Percentiles rank a stretch among this genome's conserved stretches.
phyloP scores from a whole-genome alignment of 2,888 invertebrate genomes.

The Merodon equestris region DNA sequence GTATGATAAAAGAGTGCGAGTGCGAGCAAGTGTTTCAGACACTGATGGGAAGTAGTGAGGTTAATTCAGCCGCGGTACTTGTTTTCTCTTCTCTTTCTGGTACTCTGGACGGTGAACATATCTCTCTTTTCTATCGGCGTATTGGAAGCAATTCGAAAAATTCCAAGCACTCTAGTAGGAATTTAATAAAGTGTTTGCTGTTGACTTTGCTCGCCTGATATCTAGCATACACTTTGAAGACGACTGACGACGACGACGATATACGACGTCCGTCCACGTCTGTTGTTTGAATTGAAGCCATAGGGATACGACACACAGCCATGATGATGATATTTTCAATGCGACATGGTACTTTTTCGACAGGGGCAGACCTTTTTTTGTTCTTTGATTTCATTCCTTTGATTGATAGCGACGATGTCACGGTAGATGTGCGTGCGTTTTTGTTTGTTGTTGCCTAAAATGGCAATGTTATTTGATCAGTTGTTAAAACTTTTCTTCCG shows the following conservation, averaged over 20 bases:
- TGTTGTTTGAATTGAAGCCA: background rate
- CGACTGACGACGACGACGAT: constrained; percentile 70
- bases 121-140: constrained; percentile 9
- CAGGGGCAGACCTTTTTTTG: background rate
- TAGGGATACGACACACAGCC: background rate
- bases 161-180: constrained; percentile 45
- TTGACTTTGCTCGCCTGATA: constrained; percentile 69
- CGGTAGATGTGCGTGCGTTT: no score
- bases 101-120: background rate
- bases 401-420: no score
- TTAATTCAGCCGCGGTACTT: no score
- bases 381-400: background rate
- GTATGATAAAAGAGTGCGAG: background rate
- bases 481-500: no score
- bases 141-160: constrained; percentile 50
- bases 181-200: constrained; percentile 17
- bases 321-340: no score
- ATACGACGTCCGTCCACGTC: background rate
- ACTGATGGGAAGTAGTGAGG: no score
- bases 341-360: background rate
- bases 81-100: constrained; percentile 15
- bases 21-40: no score
- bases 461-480: no score
- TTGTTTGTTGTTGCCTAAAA: background rate
- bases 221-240: constrained; percentile 73